Conservation (phyloP, 1,140 invertebrate species). For the Drosophila ananassae region DNA sequence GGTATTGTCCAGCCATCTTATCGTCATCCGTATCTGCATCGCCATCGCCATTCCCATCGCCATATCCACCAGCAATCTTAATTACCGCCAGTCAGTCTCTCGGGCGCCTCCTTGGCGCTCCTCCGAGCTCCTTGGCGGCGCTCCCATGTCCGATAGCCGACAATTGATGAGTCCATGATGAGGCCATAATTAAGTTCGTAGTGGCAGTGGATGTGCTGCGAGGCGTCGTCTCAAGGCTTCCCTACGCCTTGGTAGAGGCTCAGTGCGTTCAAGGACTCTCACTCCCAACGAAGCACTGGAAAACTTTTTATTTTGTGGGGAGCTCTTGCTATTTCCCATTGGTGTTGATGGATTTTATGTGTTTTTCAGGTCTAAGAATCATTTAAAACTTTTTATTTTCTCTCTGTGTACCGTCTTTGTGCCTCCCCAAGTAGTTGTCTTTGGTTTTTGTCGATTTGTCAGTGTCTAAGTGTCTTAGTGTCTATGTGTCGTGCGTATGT, state of each 20-base stretch:
- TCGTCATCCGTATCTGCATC: slow-evolving; percentile 23
- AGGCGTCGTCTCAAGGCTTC: slow-evolving; percentile 12
- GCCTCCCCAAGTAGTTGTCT: slow-evolving; percentile 2
- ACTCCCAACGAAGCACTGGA: slow-evolving; percentile 14
- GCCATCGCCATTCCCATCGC: slow-evolving; percentile 8
- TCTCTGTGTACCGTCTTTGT: background rate
- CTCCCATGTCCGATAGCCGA: slow-evolving; percentile 37
- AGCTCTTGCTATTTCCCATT: no score
- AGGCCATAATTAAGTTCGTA: slow-evolving; percentile 63
- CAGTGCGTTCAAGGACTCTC: background rate
- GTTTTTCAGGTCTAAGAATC: background rate
- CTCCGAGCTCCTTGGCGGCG: slow-evolving; percentile 2
- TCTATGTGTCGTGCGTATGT: slow-evolving; percentile 32
- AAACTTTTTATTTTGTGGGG: background rate
- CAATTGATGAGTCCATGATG: slow-evolving; percentile 56
- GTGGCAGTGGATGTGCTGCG: slow-evolving; percentile 33
- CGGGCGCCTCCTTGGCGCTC: slow-evolving; percentile 27
- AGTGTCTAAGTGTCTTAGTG: slow-evolving; percentile 24
- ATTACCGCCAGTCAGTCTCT: slow-evolving; percentile 35
- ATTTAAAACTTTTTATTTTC: background rate
- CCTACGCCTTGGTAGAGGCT: background rate
- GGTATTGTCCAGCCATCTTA: slow-evolving; percentile 31
- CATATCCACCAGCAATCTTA: slow-evolving; percentile 40
- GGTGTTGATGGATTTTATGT: background rate
- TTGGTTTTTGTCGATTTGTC: slow-evolving; percentile 23